These are phyloP conservation scores for Crotalus helleri DNA, from an alignment of 2,113 vertebrate species.

Conservation along the genomic window DNA sequence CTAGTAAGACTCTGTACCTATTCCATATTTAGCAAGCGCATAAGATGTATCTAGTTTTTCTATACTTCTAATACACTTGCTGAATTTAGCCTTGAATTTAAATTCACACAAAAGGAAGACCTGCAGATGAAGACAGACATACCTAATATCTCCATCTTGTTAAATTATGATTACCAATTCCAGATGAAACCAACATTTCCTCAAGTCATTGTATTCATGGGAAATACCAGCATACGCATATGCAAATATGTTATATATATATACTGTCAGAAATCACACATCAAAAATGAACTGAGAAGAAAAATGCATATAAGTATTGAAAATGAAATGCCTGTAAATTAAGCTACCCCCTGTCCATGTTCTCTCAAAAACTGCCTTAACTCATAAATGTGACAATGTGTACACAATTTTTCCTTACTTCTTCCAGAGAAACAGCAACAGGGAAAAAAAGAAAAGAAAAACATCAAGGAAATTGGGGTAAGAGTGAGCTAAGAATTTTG, in stretches of 20 bases:
- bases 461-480: background rate
- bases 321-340: background rate
- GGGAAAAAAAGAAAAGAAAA: background rate
- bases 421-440: background rate
- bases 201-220: background rate
- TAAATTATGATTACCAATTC: background rate
- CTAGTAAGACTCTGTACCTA: background rate
- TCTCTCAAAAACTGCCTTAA: background rate
- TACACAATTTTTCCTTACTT: background rate
- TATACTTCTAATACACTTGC: background rate
- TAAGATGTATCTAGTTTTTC: background rate
- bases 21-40: slow-evolving; percentile 25
- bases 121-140: background rate
- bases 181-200: background rate
- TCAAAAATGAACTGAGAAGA: background rate
- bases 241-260: slow-evolving; percentile 37
- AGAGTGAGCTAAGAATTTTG: background rate
- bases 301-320: background rate
- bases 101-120: background rate
- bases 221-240: slow-evolving; percentile 35
- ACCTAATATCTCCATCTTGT: background rate
- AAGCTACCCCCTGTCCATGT: background rate
- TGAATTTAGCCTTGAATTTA: background rate
- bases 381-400: background rate
- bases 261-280: background rate